phyloP scores from a whole-genome alignment of 2,113 vertebrate species.

The Xiphias gladius region DNA sequence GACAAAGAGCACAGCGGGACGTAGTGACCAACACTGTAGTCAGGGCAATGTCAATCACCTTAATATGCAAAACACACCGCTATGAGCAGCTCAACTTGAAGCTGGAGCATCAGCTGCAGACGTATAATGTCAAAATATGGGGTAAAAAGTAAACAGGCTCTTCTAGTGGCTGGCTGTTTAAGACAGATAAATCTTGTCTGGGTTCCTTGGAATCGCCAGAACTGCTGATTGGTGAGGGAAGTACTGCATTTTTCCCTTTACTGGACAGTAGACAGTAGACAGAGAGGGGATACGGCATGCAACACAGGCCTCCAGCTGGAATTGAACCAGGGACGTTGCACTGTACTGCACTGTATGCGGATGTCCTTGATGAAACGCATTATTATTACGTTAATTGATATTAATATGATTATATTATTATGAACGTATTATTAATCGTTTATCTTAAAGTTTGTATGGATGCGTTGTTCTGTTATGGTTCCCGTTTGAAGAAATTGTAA shows the following conservation, averaged over 20 bases:
- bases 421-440: too few relatives aligned
- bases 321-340: neutral
- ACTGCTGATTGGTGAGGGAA: neutral
- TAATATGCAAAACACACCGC: neutral
- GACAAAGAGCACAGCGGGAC: constrained; percentile 13
- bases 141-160: neutral
- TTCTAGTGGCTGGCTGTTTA: neutral
- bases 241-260: neutral
- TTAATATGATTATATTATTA: too few relatives aligned
- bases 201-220: neutral
- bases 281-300: neutral
- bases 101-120: neutral
- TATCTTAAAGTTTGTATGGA: neutral
- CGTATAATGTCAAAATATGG: neutral
- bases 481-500: neutral
- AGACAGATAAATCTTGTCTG: neutral
- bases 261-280: neutral
- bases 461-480: neutral
- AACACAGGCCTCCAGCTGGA: neutral
- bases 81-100: neutral
- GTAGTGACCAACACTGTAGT: neutral
- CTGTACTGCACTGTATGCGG: too few relatives aligned
- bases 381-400: too few relatives aligned
- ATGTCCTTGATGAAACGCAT: too few relatives aligned
- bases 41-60: neutral